Percentiles rank a stretch among this genome's conserved stretches.
phyloP scores from a whole-genome alignment of 2,888 invertebrate species.

The Onchidella celtica region DNA sequence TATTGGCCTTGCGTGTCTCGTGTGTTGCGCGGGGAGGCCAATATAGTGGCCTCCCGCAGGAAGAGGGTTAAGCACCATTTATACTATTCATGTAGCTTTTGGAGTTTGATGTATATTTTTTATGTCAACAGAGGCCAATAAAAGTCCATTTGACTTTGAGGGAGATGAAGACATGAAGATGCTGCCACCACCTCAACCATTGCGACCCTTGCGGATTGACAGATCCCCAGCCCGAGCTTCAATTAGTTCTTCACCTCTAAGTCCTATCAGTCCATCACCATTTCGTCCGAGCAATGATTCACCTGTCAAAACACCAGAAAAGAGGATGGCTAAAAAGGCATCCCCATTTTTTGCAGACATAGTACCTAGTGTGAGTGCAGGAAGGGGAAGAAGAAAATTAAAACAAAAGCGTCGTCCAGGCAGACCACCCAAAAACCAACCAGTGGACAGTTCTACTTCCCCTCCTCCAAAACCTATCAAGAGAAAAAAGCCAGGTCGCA shows the following conservation, averaged over 20 bases:
- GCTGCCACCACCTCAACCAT: constrained; percentile 33
- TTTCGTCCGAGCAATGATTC: constrained; percentile 49
- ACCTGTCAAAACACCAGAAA: constrained; percentile 52
- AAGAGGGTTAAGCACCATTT: no score
- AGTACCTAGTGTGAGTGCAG: not conserved
- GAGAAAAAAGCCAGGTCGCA: constrained; percentile 54
- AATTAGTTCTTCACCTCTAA: constrained; percentile 23
- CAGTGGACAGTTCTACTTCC: constrained; percentile 35
- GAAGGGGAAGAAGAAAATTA: constrained; percentile 17
- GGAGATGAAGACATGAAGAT: constrained; percentile 41
- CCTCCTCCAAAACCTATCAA: constrained; percentile 16
- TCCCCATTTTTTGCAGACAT: not conserved
- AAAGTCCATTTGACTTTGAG: constrained; percentile 49
- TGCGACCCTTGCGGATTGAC: constrained; percentile 41
- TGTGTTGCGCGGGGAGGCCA: no score
- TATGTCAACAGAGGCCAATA: constrained; percentile 1
- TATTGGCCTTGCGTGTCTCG: no score
- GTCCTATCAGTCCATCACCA: constrained; percentile 48
- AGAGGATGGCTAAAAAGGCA: constrained; percentile 30
- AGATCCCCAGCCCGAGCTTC: constrained; percentile 50
- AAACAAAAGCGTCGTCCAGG: constrained; percentile 26
- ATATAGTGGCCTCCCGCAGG: no score
- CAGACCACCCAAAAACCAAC: constrained; percentile 28
- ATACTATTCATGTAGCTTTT: not conserved
- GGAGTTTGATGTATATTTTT: no score